phyloP scores from a whole-genome alignment of 1,140 invertebrate species.

The Hesperophylax magnus region DNA sequence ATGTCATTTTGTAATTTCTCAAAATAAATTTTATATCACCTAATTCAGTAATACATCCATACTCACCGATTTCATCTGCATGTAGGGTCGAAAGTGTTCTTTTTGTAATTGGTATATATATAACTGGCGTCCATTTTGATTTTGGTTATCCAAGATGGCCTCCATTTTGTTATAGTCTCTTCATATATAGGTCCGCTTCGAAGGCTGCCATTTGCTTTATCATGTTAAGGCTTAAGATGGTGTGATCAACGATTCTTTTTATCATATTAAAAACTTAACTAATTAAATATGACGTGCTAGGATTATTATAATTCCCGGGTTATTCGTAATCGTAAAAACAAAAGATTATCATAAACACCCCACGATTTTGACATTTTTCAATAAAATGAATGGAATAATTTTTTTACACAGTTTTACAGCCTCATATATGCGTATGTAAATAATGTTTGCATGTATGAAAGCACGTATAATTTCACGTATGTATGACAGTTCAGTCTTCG shows the following conservation, averaged over 20 bases:
- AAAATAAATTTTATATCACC: not conserved
- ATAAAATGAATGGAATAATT: too few species aligned
- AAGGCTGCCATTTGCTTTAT: slow-evolving; percentile 26
- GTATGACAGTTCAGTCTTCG: too few species aligned
- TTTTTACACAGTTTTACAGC: too few species aligned
- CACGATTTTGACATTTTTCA: too few species aligned
- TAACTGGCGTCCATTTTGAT: slow-evolving; percentile 26
- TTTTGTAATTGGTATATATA: slow-evolving; percentile 2
- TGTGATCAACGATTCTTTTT: slow-evolving; percentile 27
- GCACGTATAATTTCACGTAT: too few species aligned
- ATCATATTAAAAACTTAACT: not conserved
- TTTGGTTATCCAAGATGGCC: slow-evolving; percentile 6
- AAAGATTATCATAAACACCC: too few species aligned
- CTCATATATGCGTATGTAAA: too few species aligned
- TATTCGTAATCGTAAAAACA: too few species aligned
- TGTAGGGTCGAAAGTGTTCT: not conserved
- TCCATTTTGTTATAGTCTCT: slow-evolving; percentile 29
- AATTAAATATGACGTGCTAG: not conserved
- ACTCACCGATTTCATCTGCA: slow-evolving; percentile 30
- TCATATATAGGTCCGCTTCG: not conserved
- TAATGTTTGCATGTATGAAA: too few species aligned
- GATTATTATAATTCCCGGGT: too few species aligned
- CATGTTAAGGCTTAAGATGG: slow-evolving; percentile 49
- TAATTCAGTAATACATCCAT: slow-evolving; percentile 43
- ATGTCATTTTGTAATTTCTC: not conserved